Percentiles rank a stretch among this genome's conserved stretches.
These are phyloP conservation scores for Diabrotica balteata DNA, from an alignment of 2,888 invertebrate genomes.

Conservation along the genomic window DNA sequence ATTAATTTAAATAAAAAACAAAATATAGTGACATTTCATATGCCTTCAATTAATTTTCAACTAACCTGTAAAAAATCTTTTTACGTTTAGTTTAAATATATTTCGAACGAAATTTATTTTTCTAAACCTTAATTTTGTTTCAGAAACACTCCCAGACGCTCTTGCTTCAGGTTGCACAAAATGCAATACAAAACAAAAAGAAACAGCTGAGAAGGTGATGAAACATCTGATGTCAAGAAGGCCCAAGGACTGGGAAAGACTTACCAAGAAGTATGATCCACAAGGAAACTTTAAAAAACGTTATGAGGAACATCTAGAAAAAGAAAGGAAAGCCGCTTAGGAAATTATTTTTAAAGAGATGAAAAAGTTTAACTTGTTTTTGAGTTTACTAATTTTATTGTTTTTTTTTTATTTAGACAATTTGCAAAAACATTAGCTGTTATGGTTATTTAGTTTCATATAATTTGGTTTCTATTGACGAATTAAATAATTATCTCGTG, in stretches of 20 bases:
- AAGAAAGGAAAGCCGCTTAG: not conserved
- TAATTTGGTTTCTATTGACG: no score
- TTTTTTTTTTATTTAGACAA: no score
- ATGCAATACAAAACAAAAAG: constrained; percentile 72
- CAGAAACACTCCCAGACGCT: constrained; percentile 76
- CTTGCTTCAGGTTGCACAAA: constrained; percentile 71
- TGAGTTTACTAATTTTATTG: no score
- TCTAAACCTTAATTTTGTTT: constrained; percentile 4
- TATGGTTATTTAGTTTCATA: no score
- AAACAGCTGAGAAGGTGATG: constrained; percentile 73
- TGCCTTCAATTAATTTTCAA: no score
- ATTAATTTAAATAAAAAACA: no score
- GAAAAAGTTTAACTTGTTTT: not conserved
- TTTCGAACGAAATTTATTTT: no score
- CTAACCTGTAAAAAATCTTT: no score
- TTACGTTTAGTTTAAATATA: no score
- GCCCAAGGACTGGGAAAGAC: constrained; percentile 72
- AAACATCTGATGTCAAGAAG: constrained; percentile 69
- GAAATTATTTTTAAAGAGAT: not conserved
- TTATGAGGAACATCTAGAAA: constrained; percentile 54
- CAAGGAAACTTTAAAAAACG: constrained; percentile 69
- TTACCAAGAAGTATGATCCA: constrained; percentile 74
- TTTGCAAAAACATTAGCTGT: no score
- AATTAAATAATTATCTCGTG: no score
- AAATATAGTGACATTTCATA: no score